Evolutionary conservation across 2,797 vertebrate genomes (phyloP), one percentile per base, ranked within the genome.

Genomic region (Lemur catta): DNA sequence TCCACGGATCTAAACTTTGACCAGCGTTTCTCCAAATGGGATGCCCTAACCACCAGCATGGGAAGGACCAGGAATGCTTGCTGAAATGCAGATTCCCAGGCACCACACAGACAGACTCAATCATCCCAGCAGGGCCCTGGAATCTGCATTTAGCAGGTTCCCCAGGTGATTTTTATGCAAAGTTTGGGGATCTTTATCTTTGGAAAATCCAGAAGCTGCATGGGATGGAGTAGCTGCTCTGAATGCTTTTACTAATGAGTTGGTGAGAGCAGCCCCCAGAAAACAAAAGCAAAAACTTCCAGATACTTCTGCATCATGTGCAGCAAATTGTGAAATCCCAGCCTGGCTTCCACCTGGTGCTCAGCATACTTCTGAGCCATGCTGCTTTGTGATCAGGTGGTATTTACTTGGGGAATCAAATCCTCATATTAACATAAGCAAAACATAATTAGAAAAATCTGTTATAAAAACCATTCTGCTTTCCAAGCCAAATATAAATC

Each of bases 391-490:
- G 93, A 96, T 93, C 93, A 97, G 89, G 95, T 97, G 97, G 91
- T 97, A 94, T 98, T 97, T 96, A 94, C 96, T 97, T 95, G 84
- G 81, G 93, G 95, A 94, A 93, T 88, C 85, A 75, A 93, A 91
- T 93, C 86, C 90, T 97, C 28, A 0, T 89, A 95, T 96, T 95
- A 95, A 95, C 86, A 96, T 48, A 95, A 97, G 96, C 91, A 96
- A 92, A 94, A 97, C 95, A 97, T 96, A 97, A 97, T 97, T 97
- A 96, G 93, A 97, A 97, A 97, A 97, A 97, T 97, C 97, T 97
- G 96, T 95, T 96, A 87, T 67, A 97, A 97, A 96, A 97, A 96
- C 91, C 94, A 95, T 82, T 76, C 94, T 92, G 92, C 69, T 95
- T 93, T 90, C 94, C 38, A 89, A 97, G 94, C 97, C 96, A 97